These are phyloP conservation scores for Dendrocopos noguchii DNA, from an alignment of 2,113 vertebrate genomes.

Conservation along the genomic window DNA sequence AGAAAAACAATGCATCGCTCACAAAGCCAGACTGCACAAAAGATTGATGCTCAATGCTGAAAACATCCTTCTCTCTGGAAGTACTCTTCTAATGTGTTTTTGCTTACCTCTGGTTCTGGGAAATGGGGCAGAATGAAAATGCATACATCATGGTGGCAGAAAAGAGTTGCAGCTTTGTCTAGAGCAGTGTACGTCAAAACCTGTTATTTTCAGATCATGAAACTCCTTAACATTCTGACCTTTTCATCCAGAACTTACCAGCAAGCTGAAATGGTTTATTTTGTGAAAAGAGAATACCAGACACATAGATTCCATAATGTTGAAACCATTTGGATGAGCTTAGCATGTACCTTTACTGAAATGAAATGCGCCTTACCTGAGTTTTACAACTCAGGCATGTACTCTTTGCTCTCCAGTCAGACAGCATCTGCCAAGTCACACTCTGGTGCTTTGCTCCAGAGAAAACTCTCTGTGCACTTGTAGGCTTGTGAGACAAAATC, in stretches of 20 bases:
- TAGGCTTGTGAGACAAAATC: background rate
- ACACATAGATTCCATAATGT: background rate
- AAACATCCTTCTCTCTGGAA: background rate
- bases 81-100: background rate
- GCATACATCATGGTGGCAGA: background rate
- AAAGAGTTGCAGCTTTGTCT: background rate
- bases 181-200: background rate
- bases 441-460: background rate
- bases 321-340: background rate
- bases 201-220: conserved; percentile 13
- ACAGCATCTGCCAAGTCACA: background rate
- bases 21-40: background rate
- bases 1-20: background rate
- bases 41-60: background rate
- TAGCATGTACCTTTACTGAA: background rate
- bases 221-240: background rate
- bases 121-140: background rate
- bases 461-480: background rate
- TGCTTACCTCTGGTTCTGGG: background rate
- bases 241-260: background rate
- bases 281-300: background rate
- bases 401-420: background rate
- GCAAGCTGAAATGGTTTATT: background rate
- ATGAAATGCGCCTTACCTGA: background rate
- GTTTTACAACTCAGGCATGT: background rate